Evolutionary conservation across 37 sponge, comb jelly and placozoan genomes (phyloP), one percentile per base, ranked within the genome.

Genomic region (Theonella swinhoei): DNA sequence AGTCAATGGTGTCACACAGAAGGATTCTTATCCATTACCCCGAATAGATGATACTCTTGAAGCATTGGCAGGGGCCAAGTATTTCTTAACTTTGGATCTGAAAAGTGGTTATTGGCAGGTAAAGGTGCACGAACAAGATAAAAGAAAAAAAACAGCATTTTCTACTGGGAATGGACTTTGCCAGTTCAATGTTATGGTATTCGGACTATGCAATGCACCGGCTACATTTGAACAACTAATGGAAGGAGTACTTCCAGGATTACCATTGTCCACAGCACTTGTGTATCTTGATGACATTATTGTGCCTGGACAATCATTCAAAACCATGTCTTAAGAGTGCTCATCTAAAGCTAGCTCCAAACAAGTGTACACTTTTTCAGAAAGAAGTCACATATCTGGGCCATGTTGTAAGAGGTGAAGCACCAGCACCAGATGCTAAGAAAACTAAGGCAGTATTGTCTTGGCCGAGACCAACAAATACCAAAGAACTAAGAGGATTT

Each of bases 221-320:
- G n/a, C n/a, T n/a, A n/a, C n/a, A 14, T 83, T 83, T 63, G 67
- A 83, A 43, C 8, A 74, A 28, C 54, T 86, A 36, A 86, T 86
- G 87, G 87, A 86, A 4, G 70, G 66, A 39, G 79, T 80, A 4
- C 70, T 80, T 0, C 62, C 36, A 14, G 76, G 76, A 11, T 40
- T 75, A n/a, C 61, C 66, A 1, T 1, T 20, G 4, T 35, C 70
- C 35, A 64, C 29, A 20, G 54, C 73, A 4, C 70, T 76, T 9
- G 47, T 83, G 4, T 85, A 76, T 40, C 68, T 83, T 0, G 88
- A 88, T 65, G 88, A 88, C 41, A 75, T 81, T 8, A 0, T 88
- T 14, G 67, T 88, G n/a, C 68, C 54, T 24, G 76, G 82, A 5
- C 1, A 25, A 2, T 64, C 74, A 0, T 87, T 79, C 38, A 1